phyloP scores from a whole-genome alignment of 1,140 invertebrate species.

The Drosophila arizonae region DNA sequence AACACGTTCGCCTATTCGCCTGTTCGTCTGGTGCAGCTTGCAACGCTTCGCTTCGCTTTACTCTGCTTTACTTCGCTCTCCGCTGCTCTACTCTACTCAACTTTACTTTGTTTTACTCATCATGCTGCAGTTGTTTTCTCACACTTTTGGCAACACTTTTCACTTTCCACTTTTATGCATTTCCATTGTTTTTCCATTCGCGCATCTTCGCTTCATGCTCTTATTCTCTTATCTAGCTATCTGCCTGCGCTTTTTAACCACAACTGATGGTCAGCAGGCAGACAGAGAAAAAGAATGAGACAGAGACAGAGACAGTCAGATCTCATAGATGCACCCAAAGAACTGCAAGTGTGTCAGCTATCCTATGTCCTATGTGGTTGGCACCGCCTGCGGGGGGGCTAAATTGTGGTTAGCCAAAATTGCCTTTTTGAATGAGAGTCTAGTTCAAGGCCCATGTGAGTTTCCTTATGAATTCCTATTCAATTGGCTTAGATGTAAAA shows the following conservation, averaged over 20 bases:
- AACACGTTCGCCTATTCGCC: constrained; percentile 6
- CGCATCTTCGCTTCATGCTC: background rate
- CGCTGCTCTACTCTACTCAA: background rate
- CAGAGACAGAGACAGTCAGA: background rate
- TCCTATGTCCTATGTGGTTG: too few species aligned
- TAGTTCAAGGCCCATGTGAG: too few species aligned
- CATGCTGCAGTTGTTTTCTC: constrained; percentile 22
- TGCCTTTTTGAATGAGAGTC: too few species aligned
- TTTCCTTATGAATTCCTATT: too few species aligned
- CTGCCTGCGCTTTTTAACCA: constrained; percentile 1
- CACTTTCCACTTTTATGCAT: constrained; percentile 65
- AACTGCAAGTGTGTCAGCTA: constrained; percentile 25
- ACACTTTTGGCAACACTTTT: constrained; percentile 26
- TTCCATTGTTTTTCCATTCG: constrained; percentile 57
- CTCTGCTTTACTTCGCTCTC: background rate
- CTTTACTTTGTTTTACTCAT: constrained; percentile 2
- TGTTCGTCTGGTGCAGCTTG: constrained; percentile 5
- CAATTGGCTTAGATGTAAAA: too few species aligned
- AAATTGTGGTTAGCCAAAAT: too few species aligned
- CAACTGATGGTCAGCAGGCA: constrained; percentile 16
- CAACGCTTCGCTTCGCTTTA: constrained; percentile 3
- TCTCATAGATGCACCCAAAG: background rate
- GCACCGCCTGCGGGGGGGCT: background rate
- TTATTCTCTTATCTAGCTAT: background rate
- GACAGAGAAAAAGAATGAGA: too few species aligned